Percentiles rank a stretch among this genome's conserved stretches.
These are phyloP conservation scores for Heliconius aoede DNA, from an alignment of 2,888 invertebrate species.

Conservation along the genomic window DNA sequence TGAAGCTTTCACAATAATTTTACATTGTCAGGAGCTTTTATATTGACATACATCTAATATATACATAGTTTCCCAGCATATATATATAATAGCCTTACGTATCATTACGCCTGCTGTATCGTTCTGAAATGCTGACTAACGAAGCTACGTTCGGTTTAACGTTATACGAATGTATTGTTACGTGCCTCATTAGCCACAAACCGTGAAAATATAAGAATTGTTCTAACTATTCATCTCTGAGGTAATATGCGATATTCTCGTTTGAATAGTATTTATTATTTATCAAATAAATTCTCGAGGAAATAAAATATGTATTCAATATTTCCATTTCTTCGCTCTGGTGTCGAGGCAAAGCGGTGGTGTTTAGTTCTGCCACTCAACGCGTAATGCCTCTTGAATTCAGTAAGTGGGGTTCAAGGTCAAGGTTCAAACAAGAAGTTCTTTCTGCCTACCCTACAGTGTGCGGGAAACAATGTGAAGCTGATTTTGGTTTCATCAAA, in stretches of 20 bases:
- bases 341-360: too few species aligned
- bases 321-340: too few species aligned
- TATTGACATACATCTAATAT: neutral
- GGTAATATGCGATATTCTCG: conserved; percentile 9
- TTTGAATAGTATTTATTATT: neutral
- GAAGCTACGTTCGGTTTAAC: conserved; percentile 57
- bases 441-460: too few species aligned
- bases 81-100: conserved; percentile 53
- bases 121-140: conserved; percentile 67
- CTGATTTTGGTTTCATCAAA: too few species aligned
- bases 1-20: too few species aligned
- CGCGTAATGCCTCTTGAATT: too few species aligned
- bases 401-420: too few species aligned
- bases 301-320: too few species aligned
- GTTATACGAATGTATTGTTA: conserved; percentile 65
- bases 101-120: conserved; percentile 55
- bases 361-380: too few species aligned
- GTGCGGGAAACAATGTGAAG: too few species aligned
- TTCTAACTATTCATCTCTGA: conserved; percentile 31
- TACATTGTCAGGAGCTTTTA: too few species aligned
- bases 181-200: conserved; percentile 63
- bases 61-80: conserved; percentile 16
- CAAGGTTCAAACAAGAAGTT: too few species aligned
- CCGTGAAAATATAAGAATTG: conserved; percentile 35
- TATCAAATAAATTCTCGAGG: conserved; percentile 2